Conservation (phyloP, 2,113 vertebrate species). For the Macaca mulatta region DNA sequence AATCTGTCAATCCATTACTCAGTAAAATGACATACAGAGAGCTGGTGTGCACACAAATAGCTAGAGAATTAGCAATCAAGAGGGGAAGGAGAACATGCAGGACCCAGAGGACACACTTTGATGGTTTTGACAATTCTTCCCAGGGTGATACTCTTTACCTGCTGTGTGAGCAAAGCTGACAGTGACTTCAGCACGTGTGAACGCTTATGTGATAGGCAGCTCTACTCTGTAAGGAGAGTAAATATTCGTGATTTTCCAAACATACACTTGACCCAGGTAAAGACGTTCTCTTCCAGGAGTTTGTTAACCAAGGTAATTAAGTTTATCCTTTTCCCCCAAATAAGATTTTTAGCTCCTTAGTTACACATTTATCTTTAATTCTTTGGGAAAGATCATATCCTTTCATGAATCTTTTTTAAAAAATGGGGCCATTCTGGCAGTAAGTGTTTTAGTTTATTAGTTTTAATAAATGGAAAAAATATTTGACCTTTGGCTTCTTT, state of each 20-base stretch:
- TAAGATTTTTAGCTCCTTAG: neutral
- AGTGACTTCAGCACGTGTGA: neutral
- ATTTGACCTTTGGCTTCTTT: neutral
- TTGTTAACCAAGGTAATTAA: neutral
- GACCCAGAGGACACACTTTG: neutral
- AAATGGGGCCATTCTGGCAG: neutral
- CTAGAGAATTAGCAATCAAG: neutral
- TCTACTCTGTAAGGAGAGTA: neutral
- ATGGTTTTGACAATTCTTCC: neutral
- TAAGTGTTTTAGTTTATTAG: neutral
- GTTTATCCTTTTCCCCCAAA: neutral
- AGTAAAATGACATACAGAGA: neutral
- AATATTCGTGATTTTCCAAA: neutral
- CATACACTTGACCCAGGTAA: neutral
- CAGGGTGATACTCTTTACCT: neutral
- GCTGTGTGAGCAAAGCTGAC: neutral
- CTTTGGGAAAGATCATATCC: neutral
- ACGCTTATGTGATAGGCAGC: neutral
- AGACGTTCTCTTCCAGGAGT: neutral
- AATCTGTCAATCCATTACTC: neutral
- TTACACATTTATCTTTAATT: neutral
- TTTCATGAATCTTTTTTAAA: neutral
- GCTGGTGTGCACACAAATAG: neutral
- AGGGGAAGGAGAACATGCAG: neutral
- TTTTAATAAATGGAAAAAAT: constrained; percentile 8